phyloP scores from a whole-genome alignment of 2,888 invertebrate species.

The Drosophila neonasuta region DNA sequence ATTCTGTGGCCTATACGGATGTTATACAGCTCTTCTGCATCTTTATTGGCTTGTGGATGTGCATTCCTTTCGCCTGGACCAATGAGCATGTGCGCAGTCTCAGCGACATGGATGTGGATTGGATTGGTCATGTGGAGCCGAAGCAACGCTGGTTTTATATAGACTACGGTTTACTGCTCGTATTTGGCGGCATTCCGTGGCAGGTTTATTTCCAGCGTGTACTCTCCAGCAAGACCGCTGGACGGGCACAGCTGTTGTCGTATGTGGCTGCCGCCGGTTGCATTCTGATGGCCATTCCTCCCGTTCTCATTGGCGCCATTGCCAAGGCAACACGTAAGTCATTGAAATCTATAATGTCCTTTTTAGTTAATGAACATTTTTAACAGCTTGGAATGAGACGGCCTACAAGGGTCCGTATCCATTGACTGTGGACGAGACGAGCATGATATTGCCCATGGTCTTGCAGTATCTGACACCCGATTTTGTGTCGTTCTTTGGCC shows the following conservation, averaged over 20 bases:
- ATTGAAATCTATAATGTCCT: accelerated
- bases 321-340: slow-evolving; percentile 95
- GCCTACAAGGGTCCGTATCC: slow-evolving; percentile 90
- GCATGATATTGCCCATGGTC: slow-evolving; percentile 98
- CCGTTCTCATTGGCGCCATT: slow-evolving; percentile 97
- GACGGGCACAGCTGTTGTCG: slow-evolving; percentile 95
- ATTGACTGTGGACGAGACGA: slow-evolving; percentile 89
- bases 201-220: slow-evolving; percentile 99
- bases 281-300: slow-evolving; percentile 98
- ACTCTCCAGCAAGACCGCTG: slow-evolving; percentile 96
- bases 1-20: slow-evolving; percentile 99
- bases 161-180: slow-evolving; percentile 93
- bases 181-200: slow-evolving; percentile 99
- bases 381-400: slow-evolving; percentile 96
- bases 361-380: background rate
- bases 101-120: slow-evolving; percentile 91
- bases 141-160: slow-evolving; percentile 91
- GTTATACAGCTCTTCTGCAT: slow-evolving; percentile 99
- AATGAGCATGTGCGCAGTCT: slow-evolving; percentile 93
- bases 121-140: slow-evolving; percentile 91
- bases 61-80: slow-evolving; percentile 97
- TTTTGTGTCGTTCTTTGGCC: slow-evolving; percentile 97
- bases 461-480: slow-evolving; percentile 97
- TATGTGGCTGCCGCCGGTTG: slow-evolving; percentile 98
- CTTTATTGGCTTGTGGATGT: slow-evolving; percentile 98